phyloP scores from a whole-genome alignment of 2,113 vertebrate genomes.

The Myodes glareolus region DNA sequence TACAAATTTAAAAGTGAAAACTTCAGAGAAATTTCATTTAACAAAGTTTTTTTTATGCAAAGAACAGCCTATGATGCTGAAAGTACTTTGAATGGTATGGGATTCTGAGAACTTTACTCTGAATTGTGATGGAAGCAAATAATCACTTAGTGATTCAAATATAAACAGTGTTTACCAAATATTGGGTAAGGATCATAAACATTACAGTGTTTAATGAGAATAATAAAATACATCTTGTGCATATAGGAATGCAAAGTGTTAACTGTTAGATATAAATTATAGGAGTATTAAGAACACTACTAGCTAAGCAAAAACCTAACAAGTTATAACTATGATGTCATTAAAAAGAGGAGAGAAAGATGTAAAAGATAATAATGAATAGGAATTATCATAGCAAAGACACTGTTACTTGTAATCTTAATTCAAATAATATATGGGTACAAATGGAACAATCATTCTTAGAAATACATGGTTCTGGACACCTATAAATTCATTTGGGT shows the following conservation, averaged over 20 bases:
- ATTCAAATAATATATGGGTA: background rate
- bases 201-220: background rate
- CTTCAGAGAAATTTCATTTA: background rate
- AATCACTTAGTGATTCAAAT: background rate
- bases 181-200: background rate
- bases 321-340: background rate
- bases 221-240: background rate
- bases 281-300: background rate
- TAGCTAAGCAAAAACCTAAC: background rate
- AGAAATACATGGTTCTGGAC: background rate
- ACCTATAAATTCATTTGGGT: slow-evolving; percentile 50
- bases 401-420: background rate
- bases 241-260: background rate
- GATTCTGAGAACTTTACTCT: background rate
- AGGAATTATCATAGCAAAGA: background rate
- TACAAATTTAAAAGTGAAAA: background rate
- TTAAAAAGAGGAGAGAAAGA: background rate
- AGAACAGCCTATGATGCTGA: background rate
- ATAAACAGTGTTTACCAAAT: no score
- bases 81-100: no score
- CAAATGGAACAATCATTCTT: background rate
- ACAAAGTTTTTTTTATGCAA: background rate
- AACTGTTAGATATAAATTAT: background rate
- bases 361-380: background rate
- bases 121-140: background rate